These are phyloP conservation scores for Bombus balteatus DNA, from an alignment of 1,140 invertebrate species.

Conservation along the genomic window DNA sequence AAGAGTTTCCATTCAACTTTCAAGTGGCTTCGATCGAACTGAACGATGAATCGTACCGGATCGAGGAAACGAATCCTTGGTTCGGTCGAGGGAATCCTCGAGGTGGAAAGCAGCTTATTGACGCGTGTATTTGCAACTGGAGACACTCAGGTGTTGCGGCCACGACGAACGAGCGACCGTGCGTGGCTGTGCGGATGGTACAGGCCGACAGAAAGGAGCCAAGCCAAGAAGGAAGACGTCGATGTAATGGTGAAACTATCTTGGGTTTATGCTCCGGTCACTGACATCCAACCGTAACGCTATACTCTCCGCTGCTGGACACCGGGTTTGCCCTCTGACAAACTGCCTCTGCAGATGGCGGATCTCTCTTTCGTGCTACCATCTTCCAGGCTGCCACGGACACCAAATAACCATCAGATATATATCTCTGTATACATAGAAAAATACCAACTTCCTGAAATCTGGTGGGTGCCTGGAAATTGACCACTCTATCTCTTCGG, in stretches of 20 bases:
- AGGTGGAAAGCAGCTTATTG: background rate
- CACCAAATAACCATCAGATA: constrained; percentile 6
- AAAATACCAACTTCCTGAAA: background rate
- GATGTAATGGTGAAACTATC: constrained; percentile 77
- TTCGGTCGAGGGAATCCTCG: background rate
- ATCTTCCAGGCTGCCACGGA: background rate
- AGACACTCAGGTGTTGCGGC: constrained; percentile 39
- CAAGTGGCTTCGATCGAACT: background rate
- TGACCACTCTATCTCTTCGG: background rate
- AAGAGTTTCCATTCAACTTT: background rate
- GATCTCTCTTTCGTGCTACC: constrained; percentile 15
- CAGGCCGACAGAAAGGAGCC: constrained; percentile 63
- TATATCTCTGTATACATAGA: constrained; percentile 2
- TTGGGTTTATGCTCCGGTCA: constrained; percentile 79
- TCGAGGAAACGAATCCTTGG: background rate
- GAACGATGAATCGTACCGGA: background rate
- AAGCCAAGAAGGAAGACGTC: constrained; percentile 57
- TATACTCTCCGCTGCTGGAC: constrained; percentile 63
- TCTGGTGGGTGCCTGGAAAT: background rate
- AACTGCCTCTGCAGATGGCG: constrained; percentile 2
- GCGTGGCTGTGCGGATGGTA: constrained; percentile 26
- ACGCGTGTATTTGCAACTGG: constrained; percentile 37
- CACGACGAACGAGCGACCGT: constrained; percentile 52
- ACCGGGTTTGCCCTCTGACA: constrained; percentile 71
- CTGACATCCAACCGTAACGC: constrained; percentile 75